phyloP scores from a whole-genome alignment of 2,797 vertebrate species.

The Scolopax rusticola region DNA sequence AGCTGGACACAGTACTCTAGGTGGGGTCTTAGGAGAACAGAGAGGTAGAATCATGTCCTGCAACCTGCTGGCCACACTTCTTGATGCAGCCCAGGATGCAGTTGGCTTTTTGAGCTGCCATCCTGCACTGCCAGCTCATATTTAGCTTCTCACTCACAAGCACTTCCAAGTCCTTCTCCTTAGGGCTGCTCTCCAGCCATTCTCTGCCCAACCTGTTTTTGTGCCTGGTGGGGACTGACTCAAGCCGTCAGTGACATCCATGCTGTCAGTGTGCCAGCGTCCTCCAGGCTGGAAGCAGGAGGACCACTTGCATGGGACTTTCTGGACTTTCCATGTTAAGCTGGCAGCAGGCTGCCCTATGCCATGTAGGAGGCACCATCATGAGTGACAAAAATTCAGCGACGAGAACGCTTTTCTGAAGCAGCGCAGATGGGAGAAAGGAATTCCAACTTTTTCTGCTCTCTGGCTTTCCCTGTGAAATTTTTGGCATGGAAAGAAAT shows the following conservation, averaged over 20 bases:
- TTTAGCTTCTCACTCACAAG: no score
- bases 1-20: no score
- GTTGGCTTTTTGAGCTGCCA: no score
- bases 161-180: no score
- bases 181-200: no score
- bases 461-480: not conserved
- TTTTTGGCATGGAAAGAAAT: not conserved
- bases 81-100: no score
- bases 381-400: not conserved
- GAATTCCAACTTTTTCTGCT: not conserved
- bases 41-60: no score
- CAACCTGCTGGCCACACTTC: no score
- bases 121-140: no score
- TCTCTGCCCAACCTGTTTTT: no score
- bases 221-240: no score
- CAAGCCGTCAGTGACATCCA: not conserved
- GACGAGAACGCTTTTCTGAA: not conserved
- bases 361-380: not conserved
- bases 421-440: not conserved
- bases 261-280: not conserved
- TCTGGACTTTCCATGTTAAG: not conserved
- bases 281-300: not conserved
- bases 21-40: no score
- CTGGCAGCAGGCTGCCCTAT: not conserved
- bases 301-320: not conserved